Evolutionary conservation across 2,113 vertebrate genomes (phyloP).

Genomic region (Platysternon megacephalum): DNA sequence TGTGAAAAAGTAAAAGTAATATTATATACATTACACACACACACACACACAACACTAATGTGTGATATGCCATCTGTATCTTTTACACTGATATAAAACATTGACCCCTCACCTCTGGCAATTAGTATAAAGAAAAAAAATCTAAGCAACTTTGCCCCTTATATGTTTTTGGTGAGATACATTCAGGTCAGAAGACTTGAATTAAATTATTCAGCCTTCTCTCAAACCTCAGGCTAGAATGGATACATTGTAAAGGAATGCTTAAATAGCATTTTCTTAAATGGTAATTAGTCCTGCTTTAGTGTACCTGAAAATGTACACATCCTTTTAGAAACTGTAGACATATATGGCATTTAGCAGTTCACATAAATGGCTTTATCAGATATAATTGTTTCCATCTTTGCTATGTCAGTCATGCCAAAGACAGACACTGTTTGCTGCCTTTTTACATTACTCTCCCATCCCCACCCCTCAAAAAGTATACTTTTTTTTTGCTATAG

Average conservation of each 20-base stretch:
- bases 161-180: not conserved
- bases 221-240: not conserved
- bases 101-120: not conserved
- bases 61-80: not conserved
- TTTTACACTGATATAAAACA: rapidly evolving
- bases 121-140: not conserved
- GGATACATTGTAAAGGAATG: not conserved
- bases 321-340: not conserved
- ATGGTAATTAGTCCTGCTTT: not conserved
- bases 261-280: not conserved
- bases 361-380: not conserved
- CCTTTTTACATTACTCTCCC: not conserved
- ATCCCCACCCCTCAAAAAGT: not conserved
- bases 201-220: not conserved
- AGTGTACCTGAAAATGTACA: not conserved
- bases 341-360: not conserved
- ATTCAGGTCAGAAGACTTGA: not conserved
- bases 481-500: not conserved
- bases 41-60: too few relatives aligned
- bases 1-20: too few relatives aligned
- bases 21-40: not conserved
- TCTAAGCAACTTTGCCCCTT: not conserved
- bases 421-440: not conserved
- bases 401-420: not conserved
- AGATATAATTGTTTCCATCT: not conserved